Conservation (phyloP, 2,888 invertebrate genomes). For the Rotaria magnacalcarata region DNA sequence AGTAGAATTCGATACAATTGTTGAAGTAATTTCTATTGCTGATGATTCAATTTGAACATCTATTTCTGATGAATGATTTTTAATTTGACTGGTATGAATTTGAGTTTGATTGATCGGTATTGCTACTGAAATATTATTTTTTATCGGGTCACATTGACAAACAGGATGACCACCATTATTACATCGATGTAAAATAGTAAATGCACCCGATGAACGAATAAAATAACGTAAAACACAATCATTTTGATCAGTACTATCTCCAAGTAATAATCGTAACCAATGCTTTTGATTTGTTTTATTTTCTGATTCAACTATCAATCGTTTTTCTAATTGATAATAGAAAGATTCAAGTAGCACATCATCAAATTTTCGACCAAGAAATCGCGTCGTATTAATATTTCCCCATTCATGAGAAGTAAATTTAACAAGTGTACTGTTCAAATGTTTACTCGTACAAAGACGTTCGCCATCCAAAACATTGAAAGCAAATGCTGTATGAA, state of each 20-base stretch:
- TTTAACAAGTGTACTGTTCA: not conserved
- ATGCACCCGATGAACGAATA: constrained; percentile 12
- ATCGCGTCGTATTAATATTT: not conserved
- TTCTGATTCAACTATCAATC: not conserved
- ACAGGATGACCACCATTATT: not conserved
- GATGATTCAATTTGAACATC: not conserved
- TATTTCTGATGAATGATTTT: not conserved
- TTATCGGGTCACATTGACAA: not conserved
- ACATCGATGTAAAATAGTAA: not conserved
- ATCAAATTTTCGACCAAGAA: not conserved
- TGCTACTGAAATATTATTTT: not conserved
- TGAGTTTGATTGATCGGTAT: not conserved
- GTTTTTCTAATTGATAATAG: constrained; percentile 20
- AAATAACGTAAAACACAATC: constrained; percentile 31
- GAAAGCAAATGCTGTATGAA: not conserved
- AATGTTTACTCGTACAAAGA: not conserved
- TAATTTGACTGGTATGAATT: too few relatives aligned
- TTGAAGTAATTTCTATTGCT: not conserved
- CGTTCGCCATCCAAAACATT: not conserved
- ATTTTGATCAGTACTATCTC: not conserved
- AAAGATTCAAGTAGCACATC: constrained; percentile 23
- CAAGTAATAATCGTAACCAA: constrained; percentile 23
- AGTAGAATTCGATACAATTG: not conserved
- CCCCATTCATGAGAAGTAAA: constrained; percentile 21
- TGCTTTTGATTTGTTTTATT: not conserved